Percentiles rank a stretch among this genome's conserved stretches.
Conservation (phyloP, 2,113 vertebrate genomes). For the Protomyctophum bolini region DNA sequence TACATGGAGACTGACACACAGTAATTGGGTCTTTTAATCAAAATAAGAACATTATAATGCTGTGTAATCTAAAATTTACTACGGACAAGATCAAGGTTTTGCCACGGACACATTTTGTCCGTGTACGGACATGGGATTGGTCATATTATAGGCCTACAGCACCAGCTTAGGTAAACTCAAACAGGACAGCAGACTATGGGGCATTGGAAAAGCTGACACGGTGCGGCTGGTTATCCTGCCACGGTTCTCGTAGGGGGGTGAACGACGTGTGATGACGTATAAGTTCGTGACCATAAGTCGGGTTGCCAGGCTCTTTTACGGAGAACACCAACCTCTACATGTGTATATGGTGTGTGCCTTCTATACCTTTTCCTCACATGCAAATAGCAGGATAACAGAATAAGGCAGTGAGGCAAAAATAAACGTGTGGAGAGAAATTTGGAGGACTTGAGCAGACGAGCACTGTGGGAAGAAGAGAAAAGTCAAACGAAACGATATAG, state of each 20-base stretch:
- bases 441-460: slow-evolving; percentile 8
- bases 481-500: slow-evolving; percentile 17
- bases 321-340: neutral
- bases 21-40: no score
- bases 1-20: no score
- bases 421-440: slow-evolving; percentile 7
- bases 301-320: slow-evolving; percentile 10
- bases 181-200: neutral
- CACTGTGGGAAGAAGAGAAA: slow-evolving; percentile 4
- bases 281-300: neutral
- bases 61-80: no score
- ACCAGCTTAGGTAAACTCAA: neutral
- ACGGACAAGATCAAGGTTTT: no score
- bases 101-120: no score
- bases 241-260: no score
- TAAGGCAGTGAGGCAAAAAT: slow-evolving; percentile 8
- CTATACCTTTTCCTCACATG: neutral
- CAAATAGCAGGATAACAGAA: slow-evolving; percentile 16
- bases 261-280: slow-evolving; percentile 5
- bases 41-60: no score
- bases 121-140: no score
- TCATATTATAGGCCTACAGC: neutral
- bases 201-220: neutral
- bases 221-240: neutral
- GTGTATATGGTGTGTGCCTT: no score